phyloP scores from a whole-genome alignment of 1,140 invertebrate genomes.

The Sarcophaga bullata region DNA sequence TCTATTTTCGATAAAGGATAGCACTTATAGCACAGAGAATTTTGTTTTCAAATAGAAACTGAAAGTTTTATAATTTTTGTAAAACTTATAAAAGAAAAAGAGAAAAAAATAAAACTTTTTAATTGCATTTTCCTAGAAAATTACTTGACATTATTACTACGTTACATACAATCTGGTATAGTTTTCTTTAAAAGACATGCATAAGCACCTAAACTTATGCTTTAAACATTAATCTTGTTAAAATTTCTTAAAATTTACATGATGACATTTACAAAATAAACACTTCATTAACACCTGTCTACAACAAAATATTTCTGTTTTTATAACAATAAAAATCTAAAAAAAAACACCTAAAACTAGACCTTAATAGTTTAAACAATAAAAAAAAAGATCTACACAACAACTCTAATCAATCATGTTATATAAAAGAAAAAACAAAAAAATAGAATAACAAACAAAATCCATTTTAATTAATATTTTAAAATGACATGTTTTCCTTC shows the following conservation, averaged over 20 bases:
- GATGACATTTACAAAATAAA: slow-evolving; percentile 44
- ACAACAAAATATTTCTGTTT: background rate
- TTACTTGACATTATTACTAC: slow-evolving; percentile 20
- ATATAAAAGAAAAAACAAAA: background rate
- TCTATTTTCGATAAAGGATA: background rate
- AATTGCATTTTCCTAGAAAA: slow-evolving; percentile 41
- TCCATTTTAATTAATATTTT: background rate
- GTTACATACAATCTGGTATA: too few species aligned
- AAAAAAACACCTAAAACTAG: slow-evolving; percentile 8
- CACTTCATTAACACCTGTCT: slow-evolving; percentile 62
- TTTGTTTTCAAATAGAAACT: slow-evolving; percentile 33
- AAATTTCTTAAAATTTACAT: slow-evolving; percentile 17
- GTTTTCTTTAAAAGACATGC: background rate
- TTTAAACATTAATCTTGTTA: slow-evolving; percentile 13
- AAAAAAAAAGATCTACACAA: background rate
- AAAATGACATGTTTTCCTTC: background rate
- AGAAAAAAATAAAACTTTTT: slow-evolving; percentile 42
- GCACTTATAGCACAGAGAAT: background rate
- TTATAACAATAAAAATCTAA: slow-evolving; percentile 30
- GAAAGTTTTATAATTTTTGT: slow-evolving; percentile 44
- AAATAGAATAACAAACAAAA: too few species aligned
- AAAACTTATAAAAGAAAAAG: slow-evolving; percentile 22
- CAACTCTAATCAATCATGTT: background rate
- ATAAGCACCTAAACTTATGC: background rate
- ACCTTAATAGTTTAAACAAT: background rate